These are phyloP conservation scores for Nebria salina DNA, from an alignment of 2,888 invertebrate species.

Conservation along the genomic window DNA sequence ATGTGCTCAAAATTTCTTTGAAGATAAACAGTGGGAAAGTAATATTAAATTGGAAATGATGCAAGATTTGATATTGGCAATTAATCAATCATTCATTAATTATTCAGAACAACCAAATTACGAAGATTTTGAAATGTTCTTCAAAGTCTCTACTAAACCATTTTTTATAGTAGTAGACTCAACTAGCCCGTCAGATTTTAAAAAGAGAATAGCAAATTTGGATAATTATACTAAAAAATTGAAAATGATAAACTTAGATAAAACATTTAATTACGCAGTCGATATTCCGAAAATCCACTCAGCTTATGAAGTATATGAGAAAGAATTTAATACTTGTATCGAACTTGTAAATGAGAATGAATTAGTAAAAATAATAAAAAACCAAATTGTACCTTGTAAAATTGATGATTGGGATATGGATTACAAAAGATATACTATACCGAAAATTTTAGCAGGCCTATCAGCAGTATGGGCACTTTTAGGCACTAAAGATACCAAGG, in stretches of 20 bases:
- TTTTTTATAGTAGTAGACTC: neutral
- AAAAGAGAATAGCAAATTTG: neutral
- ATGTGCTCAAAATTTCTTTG: slow-evolving; percentile 2
- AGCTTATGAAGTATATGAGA: neutral
- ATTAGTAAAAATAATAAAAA: neutral
- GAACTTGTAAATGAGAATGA: slow-evolving; percentile 5
- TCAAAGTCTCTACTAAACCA: neutral
- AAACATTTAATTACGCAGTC: neutral
- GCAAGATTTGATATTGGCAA: neutral
- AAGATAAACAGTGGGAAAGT: neutral
- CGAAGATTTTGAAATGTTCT: neutral
- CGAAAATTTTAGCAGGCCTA: slow-evolving; percentile 12
- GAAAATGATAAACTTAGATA: neutral
- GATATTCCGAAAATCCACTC: neutral
- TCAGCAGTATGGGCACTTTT: slow-evolving; percentile 10
- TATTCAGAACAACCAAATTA: neutral
- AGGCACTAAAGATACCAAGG: neutral
- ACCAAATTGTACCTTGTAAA: neutral
- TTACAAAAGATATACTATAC: neutral
- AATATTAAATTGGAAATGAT: slow-evolving; percentile 5
- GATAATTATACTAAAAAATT: neutral
- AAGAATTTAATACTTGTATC: slow-evolving; percentile 6
- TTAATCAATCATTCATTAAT: neutral
- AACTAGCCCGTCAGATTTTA: neutral
- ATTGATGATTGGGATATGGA: neutral